Conservation (phyloP, 2,113 vertebrate species). For the Psilopsiagon aurifrons region DNA sequence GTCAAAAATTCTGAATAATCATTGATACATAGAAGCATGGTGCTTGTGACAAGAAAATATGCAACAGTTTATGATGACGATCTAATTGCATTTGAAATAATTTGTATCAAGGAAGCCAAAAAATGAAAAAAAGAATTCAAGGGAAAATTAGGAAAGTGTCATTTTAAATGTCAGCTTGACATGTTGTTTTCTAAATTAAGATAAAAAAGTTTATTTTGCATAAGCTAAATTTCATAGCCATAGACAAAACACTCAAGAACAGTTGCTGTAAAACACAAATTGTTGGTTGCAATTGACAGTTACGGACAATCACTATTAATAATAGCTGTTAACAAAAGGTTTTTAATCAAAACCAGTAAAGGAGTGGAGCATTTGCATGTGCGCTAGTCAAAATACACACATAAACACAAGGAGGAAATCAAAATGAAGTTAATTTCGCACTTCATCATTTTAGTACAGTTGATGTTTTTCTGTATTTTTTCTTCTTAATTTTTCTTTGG, state of each 20-base stretch:
- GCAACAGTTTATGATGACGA: neutral
- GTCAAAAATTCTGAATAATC: neutral
- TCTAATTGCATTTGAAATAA: neutral
- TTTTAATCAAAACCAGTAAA: neutral
- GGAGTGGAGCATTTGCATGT: neutral
- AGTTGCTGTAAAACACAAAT: neutral
- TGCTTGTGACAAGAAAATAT: neutral
- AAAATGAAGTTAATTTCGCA: neutral
- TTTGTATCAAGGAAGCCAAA: neutral
- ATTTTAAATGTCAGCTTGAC: neutral
- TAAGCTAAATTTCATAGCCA: neutral
- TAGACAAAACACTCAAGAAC: rapidly evolving
- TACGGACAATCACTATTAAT: neutral
- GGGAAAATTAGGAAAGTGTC: neutral
- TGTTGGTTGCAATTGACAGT: neutral
- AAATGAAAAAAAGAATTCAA: neutral
- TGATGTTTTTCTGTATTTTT: neutral
- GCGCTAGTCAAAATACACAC: neutral
- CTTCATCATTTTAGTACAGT: neutral
- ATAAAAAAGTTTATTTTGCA: neutral
- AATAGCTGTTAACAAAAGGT: neutral
- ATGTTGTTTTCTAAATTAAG: neutral
- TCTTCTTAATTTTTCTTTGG: neutral
- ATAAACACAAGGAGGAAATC: neutral
- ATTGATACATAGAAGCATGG: neutral